Conservation (phyloP, 2,888 invertebrate genomes). For the Drosophila ustulata region DNA sequence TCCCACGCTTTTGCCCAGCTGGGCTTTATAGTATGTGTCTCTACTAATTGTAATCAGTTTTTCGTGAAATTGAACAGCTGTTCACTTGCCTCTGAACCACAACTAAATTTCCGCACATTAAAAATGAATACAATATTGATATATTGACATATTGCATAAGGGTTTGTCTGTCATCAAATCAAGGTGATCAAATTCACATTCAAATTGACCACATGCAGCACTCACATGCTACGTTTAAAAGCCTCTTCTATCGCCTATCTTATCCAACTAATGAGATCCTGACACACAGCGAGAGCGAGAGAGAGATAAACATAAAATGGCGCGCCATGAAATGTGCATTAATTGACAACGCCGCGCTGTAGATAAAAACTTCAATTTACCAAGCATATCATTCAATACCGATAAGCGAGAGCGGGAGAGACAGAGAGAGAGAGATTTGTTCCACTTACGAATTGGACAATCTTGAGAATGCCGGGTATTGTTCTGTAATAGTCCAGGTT, state of each 20-base stretch:
- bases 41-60: not conserved
- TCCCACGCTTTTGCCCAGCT: conserved; percentile 43
- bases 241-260: conserved; percentile 48
- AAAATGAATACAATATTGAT: conserved; percentile 6
- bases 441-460: conserved; percentile 90
- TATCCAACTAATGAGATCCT: conserved; percentile 69
- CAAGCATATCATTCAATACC: conserved; percentile 38
- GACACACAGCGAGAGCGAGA: conserved; percentile 31
- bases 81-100: conserved; percentile 1
- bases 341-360: conserved; percentile 43
- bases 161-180: conserved; percentile 13
- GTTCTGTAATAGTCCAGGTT: conserved; percentile 93
- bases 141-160: conserved; percentile 15
- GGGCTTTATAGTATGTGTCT: not conserved
- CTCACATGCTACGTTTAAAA: conserved; percentile 38
- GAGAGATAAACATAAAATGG: conserved; percentile 8
- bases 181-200: conserved; percentile 23
- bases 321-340: conserved; percentile 41
- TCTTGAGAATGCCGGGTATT: conserved; percentile 92
- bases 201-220: conserved; percentile 30
- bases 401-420: conserved; percentile 22
- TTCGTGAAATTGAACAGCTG: conserved; percentile 51
- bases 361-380: conserved; percentile 56
- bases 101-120: not conserved
- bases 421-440: conserved; percentile 5